Evolutionary conservation across 2,113 vertebrate species (phyloP).

Genomic region (Cyprinus carpio): DNA sequence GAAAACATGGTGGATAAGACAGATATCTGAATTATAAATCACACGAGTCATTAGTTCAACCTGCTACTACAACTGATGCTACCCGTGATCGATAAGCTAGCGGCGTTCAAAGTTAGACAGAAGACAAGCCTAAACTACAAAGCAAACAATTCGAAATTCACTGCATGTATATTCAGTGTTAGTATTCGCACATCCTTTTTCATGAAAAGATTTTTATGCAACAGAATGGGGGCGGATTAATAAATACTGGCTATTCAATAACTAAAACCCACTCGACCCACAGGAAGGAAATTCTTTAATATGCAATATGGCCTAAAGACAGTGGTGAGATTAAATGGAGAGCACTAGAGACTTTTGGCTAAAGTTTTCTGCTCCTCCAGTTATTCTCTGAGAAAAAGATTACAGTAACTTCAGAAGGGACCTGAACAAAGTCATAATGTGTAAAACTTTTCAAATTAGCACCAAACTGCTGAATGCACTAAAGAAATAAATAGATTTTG

Average conservation of each 20-base stretch:
- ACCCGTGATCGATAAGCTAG: neutral
- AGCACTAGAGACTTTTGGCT: neutral
- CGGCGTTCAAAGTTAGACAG: neutral
- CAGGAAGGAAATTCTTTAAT: neutral
- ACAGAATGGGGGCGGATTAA: slow-evolving; percentile 9
- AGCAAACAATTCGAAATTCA: neutral
- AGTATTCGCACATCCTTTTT: neutral
- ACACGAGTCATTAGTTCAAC: slow-evolving; percentile 51
- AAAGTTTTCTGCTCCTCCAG: neutral
- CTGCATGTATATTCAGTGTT: neutral
- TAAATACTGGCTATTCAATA: slow-evolving; percentile 19
- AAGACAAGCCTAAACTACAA: neutral
- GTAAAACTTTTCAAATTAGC: neutral
- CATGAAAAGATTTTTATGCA: slow-evolving; percentile 21
- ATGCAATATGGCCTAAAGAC: neutral
- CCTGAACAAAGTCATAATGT: neutral
- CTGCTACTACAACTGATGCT: slow-evolving; percentile 7
- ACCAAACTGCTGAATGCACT: neutral
- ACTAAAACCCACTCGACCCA: slow-evolving; percentile 27
- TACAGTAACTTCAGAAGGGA: neutral
- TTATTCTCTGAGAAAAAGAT: neutral
- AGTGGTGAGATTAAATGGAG: neutral
- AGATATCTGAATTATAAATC: slow-evolving; percentile 49
- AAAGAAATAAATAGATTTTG: neutral
- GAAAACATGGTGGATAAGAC: slow-evolving; percentile 38